Conservation (phyloP, 2,113 vertebrate species). For the Coptodon bakossiorum region DNA sequence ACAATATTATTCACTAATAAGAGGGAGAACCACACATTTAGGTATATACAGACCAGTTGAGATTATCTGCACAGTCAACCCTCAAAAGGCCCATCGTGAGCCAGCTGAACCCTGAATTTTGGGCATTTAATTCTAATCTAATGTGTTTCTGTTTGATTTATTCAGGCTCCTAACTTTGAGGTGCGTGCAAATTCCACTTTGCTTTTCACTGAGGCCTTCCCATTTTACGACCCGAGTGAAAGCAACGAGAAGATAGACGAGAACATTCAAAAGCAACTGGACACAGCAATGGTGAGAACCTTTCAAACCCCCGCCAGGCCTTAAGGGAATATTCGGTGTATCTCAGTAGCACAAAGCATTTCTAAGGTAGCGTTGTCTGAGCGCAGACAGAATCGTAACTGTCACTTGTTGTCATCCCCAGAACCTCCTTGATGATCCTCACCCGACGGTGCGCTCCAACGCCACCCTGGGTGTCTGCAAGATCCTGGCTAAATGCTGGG, state of each 20-base stretch:
- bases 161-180: constrained; percentile 84
- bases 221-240: constrained; percentile 80
- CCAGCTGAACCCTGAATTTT: neutral
- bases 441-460: constrained; percentile 83
- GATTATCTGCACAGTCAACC: neutral
- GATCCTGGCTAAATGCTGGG: constrained; percentile 87
- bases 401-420: constrained; percentile 21
- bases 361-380: neutral
- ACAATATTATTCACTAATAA: neutral
- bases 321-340: neutral
- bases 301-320: neutral
- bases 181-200: constrained; percentile 89
- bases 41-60: neutral
- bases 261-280: constrained; percentile 89
- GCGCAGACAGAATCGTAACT: neutral
- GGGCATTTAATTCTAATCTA: neutral
- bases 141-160: neutral
- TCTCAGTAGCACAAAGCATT: neutral
- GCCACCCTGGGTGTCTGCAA: constrained; percentile 86
- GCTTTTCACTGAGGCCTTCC: constrained; percentile 90
- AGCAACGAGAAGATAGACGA: constrained; percentile 70
- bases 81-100: neutral
- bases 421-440: constrained; percentile 85
- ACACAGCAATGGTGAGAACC: constrained; percentile 80
- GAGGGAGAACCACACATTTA: neutral